These are phyloP conservation scores for Toxotes lorentzi DNA, from an alignment of 2,797 vertebrate genomes.

Conservation along the genomic window DNA sequence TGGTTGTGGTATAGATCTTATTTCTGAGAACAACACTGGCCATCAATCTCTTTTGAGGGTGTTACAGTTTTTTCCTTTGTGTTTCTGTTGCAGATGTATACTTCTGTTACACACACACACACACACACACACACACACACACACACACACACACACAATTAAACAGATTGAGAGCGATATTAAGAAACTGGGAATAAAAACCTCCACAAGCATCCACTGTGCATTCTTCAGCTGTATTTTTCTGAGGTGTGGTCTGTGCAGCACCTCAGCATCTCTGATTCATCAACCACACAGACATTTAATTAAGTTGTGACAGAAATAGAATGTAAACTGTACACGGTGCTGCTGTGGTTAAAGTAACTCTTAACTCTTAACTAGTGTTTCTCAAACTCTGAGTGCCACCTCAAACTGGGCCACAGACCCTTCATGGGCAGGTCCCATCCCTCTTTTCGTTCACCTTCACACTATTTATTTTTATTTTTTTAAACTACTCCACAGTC, in stretches of 20 bases:
- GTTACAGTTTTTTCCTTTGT: conserved; percentile 40
- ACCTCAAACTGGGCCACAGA: neutral
- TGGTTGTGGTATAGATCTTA: conserved; percentile 64
- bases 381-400: neutral
- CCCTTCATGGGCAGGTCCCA: neutral
- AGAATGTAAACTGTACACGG: conserved; percentile 10
- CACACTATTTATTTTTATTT: neutral
- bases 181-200: conserved; percentile 5
- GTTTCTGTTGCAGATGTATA: conserved; percentile 52
- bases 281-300: conserved; percentile 54
- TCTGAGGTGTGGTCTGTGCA: conserved; percentile 59
- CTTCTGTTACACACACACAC: conserved; percentile 10
- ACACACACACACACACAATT: conserved; percentile 7
- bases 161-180: neutral
- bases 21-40: conserved; percentile 69
- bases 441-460: neutral
- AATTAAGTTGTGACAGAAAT: conserved; percentile 46
- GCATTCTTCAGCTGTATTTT: conserved; percentile 48
- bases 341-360: conserved; percentile 17
- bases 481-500: neutral
- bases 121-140: neutral
- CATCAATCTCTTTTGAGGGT: conserved; percentile 70
- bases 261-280: conserved; percentile 47
- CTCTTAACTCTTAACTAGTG: conserved; percentile 4
- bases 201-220: conserved; percentile 3